Conservation (phyloP, 2,113 vertebrate genomes). For the Gymnocephalus cernua region DNA sequence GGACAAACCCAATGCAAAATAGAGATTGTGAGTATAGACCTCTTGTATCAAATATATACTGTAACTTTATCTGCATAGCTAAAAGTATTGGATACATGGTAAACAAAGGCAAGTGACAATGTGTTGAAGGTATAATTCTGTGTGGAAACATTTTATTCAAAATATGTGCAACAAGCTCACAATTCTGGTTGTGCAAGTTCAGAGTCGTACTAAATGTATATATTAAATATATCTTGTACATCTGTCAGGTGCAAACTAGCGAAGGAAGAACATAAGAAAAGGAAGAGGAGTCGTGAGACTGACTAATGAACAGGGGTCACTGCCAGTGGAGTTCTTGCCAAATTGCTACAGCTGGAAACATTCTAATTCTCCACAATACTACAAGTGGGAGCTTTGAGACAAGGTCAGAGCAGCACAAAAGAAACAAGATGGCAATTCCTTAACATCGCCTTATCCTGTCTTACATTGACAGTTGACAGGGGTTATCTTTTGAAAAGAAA, state of each 20-base stretch:
- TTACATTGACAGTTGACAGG: not conserved
- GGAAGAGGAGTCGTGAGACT: not conserved
- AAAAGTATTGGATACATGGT: not conserved
- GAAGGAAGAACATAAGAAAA: not conserved
- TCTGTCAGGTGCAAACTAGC: constrained; percentile 4
- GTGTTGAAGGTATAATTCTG: not conserved
- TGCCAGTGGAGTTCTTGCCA: not conserved
- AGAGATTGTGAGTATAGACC: not conserved
- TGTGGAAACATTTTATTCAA: not conserved
- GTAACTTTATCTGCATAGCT: not conserved
- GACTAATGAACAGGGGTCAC: not conserved
- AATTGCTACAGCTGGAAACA: constrained; percentile 45
- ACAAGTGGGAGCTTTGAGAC: constrained; percentile 16
- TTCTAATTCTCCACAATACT: constrained; percentile 13
- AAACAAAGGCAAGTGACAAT: not conserved
- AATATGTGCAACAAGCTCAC: not conserved
- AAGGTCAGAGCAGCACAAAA: constrained; percentile 16
- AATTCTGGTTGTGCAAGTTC: not conserved
- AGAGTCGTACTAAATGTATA: not conserved
- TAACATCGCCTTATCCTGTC: not conserved
- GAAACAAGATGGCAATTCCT: not conserved
- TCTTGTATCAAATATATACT: not conserved
- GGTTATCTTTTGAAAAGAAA: not conserved
- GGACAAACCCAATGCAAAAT: not conserved
- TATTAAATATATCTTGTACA: not conserved